A percentile compares a stretch with the other conserved stretches of the same genome.
phyloP scores from a whole-genome alignment of 2,888 invertebrate species.

The Rhingia rostrata region DNA sequence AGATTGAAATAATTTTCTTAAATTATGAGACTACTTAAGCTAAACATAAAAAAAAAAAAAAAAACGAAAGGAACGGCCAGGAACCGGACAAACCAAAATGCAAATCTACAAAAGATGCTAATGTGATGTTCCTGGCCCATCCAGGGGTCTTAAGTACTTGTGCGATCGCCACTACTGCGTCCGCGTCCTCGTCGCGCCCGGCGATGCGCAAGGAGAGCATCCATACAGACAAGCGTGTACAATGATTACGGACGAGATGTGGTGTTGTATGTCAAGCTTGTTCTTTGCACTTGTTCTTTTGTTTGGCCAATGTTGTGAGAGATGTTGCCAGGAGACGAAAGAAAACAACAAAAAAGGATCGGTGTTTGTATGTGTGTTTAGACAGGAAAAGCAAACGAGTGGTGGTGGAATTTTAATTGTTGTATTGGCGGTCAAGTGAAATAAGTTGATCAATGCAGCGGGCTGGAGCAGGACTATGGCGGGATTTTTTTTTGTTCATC shows the following conservation, averaged over 20 bases:
- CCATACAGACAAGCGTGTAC: slow-evolving; percentile 28
- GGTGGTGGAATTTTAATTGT: slow-evolving; percentile 53
- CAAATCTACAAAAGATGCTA: slow-evolving; percentile 59
- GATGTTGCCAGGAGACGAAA: slow-evolving; percentile 30
- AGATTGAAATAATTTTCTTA: slow-evolving; percentile 68
- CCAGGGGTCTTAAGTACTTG: slow-evolving; percentile 53
- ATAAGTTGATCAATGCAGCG: slow-evolving; percentile 21
- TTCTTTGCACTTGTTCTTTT: slow-evolving; percentile 71
- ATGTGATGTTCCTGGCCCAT: slow-evolving; percentile 56
- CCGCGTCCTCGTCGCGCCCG: background rate
- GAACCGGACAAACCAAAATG: slow-evolving; percentile 62
- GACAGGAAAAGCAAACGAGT: background rate
- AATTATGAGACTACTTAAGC: slow-evolving; percentile 69
- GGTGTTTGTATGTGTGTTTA: background rate
- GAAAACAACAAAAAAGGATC: slow-evolving; percentile 15
- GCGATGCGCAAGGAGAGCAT: background rate
- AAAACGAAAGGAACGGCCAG: slow-evolving; percentile 11
- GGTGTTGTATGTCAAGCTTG: slow-evolving; percentile 66
- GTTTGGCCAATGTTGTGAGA: slow-evolving; percentile 56
- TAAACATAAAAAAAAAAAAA: slow-evolving; percentile 18
- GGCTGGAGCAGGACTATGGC: no score
- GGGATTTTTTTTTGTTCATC: background rate
- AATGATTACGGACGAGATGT: slow-evolving; percentile 61
- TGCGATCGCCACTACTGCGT: slow-evolving; percentile 31
- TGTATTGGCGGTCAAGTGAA: slow-evolving; percentile 35